These are phyloP conservation scores for Nephrocerus scutellatus DNA, from an alignment of 2,888 invertebrate genomes.

Conservation along the genomic window DNA sequence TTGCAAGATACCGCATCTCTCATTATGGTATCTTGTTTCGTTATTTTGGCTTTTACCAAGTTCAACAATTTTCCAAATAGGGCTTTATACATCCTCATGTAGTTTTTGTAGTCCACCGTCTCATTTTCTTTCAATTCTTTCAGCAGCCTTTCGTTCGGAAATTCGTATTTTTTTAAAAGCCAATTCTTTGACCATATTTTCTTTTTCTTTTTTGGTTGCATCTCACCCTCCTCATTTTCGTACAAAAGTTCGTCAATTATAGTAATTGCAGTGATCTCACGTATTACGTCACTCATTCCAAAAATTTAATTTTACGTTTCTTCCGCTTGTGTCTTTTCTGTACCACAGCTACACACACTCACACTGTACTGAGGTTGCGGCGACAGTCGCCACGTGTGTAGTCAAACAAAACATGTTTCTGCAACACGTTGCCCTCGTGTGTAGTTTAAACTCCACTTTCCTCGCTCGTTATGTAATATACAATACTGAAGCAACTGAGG, in stretches of 20 bases:
- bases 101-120: conserved; percentile 9
- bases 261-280: conserved; percentile 7
- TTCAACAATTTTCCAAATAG: conserved; percentile 9
- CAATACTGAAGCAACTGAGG: no score
- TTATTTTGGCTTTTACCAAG: conserved; percentile 11
- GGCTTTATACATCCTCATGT: conserved; percentile 7
- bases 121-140: conserved; percentile 11
- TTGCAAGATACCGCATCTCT: conserved; percentile 23
- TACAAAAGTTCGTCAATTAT: conserved; percentile 4
- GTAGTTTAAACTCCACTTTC: no score
- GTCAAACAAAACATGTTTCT: conserved; percentile 4
- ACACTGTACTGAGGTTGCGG: no score
- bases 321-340: conserved; percentile 6
- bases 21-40: conserved; percentile 21
- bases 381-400: conserved; percentile 6
- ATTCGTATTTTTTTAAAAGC: conserved; percentile 8
- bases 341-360: conserved; percentile 7
- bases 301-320: conserved; percentile 4
- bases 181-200: conserved; percentile 12
- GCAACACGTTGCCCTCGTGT: conserved; percentile 1
- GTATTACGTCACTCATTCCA: conserved; percentile 4
- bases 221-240: conserved; percentile 5
- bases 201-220: conserved; percentile 7
- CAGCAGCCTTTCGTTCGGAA: conserved; percentile 9
- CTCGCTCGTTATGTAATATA: no score